Evolutionary conservation across 2,113 vertebrate genomes (phyloP).

Genomic region (Excalfactoria chinensis): DNA sequence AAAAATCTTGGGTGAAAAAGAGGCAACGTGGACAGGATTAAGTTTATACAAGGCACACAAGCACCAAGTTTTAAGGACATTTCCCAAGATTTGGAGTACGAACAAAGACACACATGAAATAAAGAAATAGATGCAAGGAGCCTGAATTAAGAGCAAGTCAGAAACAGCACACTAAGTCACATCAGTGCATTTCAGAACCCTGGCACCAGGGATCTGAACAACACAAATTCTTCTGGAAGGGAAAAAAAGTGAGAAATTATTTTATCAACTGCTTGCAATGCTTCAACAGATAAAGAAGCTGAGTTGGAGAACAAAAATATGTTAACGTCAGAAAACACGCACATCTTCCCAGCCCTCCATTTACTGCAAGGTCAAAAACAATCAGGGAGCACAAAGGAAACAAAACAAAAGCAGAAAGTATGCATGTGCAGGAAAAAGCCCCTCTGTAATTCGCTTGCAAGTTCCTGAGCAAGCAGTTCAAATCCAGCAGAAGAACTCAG

Average conservation of each 20-base stretch:
- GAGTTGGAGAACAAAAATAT: not conserved
- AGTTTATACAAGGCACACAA: not conserved
- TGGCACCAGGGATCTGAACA: too few relatives aligned
- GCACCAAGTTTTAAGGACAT: not conserved
- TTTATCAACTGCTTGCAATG: not conserved
- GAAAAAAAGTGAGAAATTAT: not conserved
- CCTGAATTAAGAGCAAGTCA: not conserved
- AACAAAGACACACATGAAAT: not conserved
- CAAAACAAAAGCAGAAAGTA: not conserved
- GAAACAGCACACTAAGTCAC: not conserved
- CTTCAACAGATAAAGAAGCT: not conserved
- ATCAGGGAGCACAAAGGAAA: not conserved
- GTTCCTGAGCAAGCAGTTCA: not conserved
- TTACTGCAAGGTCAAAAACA: constrained; percentile 12
- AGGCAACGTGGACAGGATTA: not conserved
- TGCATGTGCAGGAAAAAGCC: not conserved
- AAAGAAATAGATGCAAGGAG: not conserved
- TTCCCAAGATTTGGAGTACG: not conserved
- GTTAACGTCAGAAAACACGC: not conserved
- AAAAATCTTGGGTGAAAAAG: not conserved
- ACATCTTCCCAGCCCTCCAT: not conserved
- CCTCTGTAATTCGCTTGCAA: not conserved
- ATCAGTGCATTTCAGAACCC: not conserved
- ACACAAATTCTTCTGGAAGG: not conserved
- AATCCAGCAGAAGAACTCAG: not conserved